Evolutionary conservation across 2,888 invertebrate species (phyloP), one percentile per base, ranked within the genome.

Genomic region (Drosophila melanosoma): DNA sequence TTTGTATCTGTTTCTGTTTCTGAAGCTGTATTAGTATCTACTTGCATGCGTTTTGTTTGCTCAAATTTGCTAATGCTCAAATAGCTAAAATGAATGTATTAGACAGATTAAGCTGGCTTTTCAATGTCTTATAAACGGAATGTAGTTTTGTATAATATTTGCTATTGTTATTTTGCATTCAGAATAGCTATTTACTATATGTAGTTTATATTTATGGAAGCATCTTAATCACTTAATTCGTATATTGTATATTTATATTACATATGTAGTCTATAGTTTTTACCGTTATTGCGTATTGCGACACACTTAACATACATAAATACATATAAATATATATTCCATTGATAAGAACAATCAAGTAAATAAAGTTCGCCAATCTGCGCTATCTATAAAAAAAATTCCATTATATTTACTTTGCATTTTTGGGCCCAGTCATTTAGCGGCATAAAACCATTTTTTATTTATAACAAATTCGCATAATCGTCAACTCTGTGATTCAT

Each of bases 311-410:
- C 23, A 26, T 26, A 48, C 12, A 26, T 15, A 26, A 10, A 7
- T 36, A 54, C 17, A 12, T 38, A 26, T 36, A 12, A 12, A 20
- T 33, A 51, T 35, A 5, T 45, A 1, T 12, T 3, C 4, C 35
- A 20, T 52, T 53, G 48, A 72, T 67, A 60, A 20, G 17, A 11
- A 2, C 23, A 74, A 61, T 57, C 64, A 53, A 36, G 48, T 38
- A 42, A 42, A 52, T 7, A n/a, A 36, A 48, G 8, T 38, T n/a
- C 36, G 53, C 42, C 38, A 59, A 67, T 8, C 4, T 12, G 12
- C 20, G 3, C 5, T 17, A 23, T 52, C 42, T 45, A 8, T 4
- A 8, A 8, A 23, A 8, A 5, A 29, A 29, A 23, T 2, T 45
- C 23, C 1, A 45, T 23, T 0, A 1, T 23, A 8, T 23, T 20